phyloP scores from a whole-genome alignment of 1,140 invertebrate species.

The Delia radicum region DNA sequence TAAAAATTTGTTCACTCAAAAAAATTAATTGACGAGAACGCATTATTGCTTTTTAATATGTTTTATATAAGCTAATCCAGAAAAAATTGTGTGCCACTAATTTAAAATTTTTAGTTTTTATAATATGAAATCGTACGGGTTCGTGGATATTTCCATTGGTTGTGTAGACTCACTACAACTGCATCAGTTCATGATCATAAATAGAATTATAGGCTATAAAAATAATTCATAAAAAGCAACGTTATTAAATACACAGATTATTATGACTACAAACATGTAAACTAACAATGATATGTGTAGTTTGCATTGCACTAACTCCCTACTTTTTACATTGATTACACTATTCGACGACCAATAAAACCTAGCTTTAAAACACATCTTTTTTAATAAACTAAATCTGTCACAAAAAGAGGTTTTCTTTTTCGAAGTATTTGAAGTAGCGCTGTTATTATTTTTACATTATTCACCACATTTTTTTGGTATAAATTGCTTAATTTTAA shows the following conservation, averaged over 20 bases:
- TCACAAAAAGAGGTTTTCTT: background rate
- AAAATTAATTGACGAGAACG: too few species aligned
- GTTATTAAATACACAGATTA: background rate
- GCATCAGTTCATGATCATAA: background rate
- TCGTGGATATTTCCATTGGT: background rate
- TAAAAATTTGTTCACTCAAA: too few species aligned
- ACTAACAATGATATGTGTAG: background rate
- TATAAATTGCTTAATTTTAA: background rate
- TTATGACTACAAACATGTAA: background rate
- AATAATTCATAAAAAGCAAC: background rate
- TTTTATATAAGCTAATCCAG: background rate
- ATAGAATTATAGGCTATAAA: background rate
- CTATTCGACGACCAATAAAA: too few species aligned
- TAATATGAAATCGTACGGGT: too few species aligned
- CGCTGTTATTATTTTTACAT: background rate
- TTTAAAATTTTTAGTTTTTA: background rate
- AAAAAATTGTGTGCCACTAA: background rate
- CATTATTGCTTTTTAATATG: too few species aligned
- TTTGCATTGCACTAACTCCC: background rate
- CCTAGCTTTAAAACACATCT: too few species aligned
- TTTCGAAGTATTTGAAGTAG: background rate
- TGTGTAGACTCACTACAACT: background rate
- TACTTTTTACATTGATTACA: background rate
- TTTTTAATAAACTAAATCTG: too few species aligned
- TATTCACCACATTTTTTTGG: background rate